Evolutionary conservation across 1,140 invertebrate genomes (phyloP).

Genomic region (Zelostemma sp.): DNA sequence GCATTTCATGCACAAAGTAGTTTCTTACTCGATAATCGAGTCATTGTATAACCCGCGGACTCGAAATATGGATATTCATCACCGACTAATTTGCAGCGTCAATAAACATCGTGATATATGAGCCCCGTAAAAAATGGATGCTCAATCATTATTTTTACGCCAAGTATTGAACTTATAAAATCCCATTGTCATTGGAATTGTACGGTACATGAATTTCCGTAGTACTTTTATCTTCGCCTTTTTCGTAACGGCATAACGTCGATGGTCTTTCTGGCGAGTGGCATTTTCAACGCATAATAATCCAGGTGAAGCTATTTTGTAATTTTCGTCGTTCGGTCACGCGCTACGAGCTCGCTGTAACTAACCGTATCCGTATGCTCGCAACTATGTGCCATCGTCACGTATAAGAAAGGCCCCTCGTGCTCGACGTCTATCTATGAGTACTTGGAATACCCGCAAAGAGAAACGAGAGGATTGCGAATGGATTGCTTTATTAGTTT

Average conservation of each 20-base stretch:
- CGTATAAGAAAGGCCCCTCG: conserved; percentile 25
- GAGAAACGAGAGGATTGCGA: conserved; percentile 15
- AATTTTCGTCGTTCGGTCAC: conserved; percentile 54
- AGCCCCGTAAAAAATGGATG: background rate
- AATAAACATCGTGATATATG: background rate
- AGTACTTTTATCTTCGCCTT: conserved; percentile 10
- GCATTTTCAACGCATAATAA: conserved; percentile 15
- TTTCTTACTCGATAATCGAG: background rate
- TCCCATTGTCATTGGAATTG: background rate
- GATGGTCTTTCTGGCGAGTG: conserved; percentile 6
- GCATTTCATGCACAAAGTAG: conserved; percentile 1
- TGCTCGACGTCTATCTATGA: background rate
- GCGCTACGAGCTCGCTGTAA: conserved; percentile 47
- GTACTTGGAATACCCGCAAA: background rate
- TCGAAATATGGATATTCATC: background rate
- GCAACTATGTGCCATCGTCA: conserved; percentile 50
- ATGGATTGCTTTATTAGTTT: conserved; percentile 20
- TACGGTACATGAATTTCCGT: background rate
- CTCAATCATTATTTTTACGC: too few species aligned
- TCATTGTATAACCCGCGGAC: background rate
- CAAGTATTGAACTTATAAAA: background rate
- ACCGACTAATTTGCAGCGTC: background rate
- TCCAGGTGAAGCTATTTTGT: conserved; percentile 42
- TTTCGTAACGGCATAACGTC: conserved; percentile 8
- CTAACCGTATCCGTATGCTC: conserved; percentile 50